Conservation (phyloP, 2,797 vertebrate species). For the Hapalemur alaotrensis region DNA sequence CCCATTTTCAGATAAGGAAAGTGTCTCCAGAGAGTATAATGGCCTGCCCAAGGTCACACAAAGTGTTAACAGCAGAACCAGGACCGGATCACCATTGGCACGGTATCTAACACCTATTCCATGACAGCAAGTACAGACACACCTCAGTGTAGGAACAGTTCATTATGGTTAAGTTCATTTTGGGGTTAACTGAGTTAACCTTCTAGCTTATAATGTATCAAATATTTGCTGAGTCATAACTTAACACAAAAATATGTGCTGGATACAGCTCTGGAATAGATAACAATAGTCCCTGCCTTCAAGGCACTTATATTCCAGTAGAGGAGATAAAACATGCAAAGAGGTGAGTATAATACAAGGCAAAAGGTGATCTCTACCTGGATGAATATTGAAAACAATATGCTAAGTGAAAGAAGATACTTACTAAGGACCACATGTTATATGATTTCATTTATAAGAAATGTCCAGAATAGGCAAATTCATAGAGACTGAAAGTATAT, state of each 20-base stretch:
- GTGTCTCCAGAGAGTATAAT: not conserved
- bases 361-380: not conserved
- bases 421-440: not conserved
- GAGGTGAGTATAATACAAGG: not conserved
- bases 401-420: constrained; percentile 20
- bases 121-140: not conserved
- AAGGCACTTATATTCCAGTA: not conserved
- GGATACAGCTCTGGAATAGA: not conserved
- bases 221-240: not conserved
- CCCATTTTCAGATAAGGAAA: constrained; percentile 36
- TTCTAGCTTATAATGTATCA: not conserved
- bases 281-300: not conserved
- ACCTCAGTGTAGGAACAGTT: not conserved
- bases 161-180: constrained; percentile 23
- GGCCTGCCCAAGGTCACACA: constrained; percentile 12
- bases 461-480: constrained; percentile 1
- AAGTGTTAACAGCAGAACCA: not conserved
- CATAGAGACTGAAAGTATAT: not conserved
- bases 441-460: constrained; percentile 8
- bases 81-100: not conserved
- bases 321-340: not conserved
- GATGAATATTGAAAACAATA: constrained; percentile 20
- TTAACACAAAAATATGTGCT: constrained; percentile 20
- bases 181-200: constrained; percentile 25
- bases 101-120: not conserved